These are phyloP conservation scores for Parotocinclus haroldoi DNA, from an alignment of 2,797 vertebrate species.

Conservation along the genomic window DNA sequence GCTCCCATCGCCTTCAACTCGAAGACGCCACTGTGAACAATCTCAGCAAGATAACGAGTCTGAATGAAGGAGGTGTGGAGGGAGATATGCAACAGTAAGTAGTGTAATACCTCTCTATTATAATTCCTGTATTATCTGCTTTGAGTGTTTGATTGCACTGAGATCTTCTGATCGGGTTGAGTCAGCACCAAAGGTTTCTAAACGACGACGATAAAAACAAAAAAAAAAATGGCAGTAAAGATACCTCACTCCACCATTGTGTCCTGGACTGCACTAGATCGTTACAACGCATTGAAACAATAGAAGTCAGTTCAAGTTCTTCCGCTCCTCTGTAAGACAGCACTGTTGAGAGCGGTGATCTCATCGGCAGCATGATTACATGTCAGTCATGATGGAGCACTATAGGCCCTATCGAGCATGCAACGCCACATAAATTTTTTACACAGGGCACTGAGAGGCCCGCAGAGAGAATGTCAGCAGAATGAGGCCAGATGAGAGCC, in stretches of 20 bases:
- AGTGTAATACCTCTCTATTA: too few relatives aligned
- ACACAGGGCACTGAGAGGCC: constrained; percentile 21
- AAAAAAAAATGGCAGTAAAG: too few relatives aligned
- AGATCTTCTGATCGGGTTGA: too few relatives aligned
- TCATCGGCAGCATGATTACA: constrained; percentile 39
- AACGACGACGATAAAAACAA: too few relatives aligned
- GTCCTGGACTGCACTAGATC: too few relatives aligned
- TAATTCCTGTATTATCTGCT: too few relatives aligned
- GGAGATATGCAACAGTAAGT: too few relatives aligned
- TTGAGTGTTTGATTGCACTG: too few relatives aligned
- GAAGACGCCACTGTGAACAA: constrained; percentile 31
- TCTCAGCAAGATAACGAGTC: constrained; percentile 10
- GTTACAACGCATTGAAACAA: not conserved
- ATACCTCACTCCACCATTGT: too few relatives aligned
- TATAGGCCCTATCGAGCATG: constrained; percentile 32
- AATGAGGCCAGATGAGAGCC: constrained; percentile 9
- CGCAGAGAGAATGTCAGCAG: constrained; percentile 34
- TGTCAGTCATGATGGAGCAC: constrained; percentile 41
- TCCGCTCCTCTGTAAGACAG: not conserved
- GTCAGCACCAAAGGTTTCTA: too few relatives aligned
- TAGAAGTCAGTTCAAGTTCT: constrained; percentile 10
- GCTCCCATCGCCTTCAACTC: constrained; percentile 29
- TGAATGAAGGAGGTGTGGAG: too few relatives aligned
- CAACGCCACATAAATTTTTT: constrained; percentile 45
- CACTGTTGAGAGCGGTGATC: constrained; percentile 8